phyloP scores from a whole-genome alignment of 2,797 vertebrate genomes.

The Corythornis leucogaster region DNA sequence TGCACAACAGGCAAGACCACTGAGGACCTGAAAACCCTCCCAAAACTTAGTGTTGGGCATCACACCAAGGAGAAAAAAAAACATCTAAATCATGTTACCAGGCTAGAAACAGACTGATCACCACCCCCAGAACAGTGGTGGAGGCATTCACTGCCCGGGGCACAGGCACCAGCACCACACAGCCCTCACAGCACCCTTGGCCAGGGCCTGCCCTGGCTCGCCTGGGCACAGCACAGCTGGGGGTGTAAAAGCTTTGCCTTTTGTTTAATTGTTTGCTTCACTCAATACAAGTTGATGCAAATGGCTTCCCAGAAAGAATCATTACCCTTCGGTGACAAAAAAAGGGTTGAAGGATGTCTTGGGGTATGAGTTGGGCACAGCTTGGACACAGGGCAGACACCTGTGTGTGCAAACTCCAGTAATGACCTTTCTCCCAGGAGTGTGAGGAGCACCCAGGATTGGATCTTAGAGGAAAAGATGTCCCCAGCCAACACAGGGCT shows the following conservation, averaged over 20 bases:
- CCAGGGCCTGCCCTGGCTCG: slow-evolving; percentile 11
- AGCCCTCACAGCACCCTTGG: neutral
- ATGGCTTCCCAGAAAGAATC: neutral
- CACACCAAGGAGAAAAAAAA: neutral
- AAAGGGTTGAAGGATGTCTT: neutral
- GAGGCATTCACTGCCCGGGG: neutral
- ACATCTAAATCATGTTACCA: accelerated
- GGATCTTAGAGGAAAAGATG: neutral
- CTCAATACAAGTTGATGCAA: neutral
- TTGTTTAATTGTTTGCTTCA: slow-evolving; percentile 10
- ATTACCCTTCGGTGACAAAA: neutral
- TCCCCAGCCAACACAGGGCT: neutral
- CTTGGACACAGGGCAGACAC: neutral
- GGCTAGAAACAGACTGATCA: neutral
- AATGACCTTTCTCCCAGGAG: neutral
- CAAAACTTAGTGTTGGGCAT: accelerated
- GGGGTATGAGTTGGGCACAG: neutral
- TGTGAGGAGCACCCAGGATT: neutral
- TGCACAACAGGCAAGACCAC: neutral
- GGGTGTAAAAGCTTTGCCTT: neutral
- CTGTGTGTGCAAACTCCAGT: neutral
- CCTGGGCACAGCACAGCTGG: accelerated
- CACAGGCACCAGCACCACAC: neutral
- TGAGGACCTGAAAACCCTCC: neutral
- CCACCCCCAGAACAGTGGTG: accelerated